Evolutionary conservation across 1,140 invertebrate genomes (phyloP).

Genomic region (Orchestia grillus): DNA sequence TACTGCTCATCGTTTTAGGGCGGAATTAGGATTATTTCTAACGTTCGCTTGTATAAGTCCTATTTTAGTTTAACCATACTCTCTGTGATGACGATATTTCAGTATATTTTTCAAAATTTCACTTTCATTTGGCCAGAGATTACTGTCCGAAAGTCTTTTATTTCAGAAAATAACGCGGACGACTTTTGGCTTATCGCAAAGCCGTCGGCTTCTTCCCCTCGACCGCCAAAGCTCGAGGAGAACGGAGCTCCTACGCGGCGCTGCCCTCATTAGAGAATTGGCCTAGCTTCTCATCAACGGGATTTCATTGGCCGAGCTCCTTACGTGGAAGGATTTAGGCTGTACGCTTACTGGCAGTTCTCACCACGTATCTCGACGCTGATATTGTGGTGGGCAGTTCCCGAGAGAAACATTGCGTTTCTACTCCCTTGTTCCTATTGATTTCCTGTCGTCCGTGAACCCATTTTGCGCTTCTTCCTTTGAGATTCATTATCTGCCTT

Average conservation of each 20-base stretch:
- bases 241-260: background rate
- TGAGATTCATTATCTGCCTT: conserved; percentile 26
- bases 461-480: background rate
- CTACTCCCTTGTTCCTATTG: background rate
- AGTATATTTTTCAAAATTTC: background rate
- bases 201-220: background rate
- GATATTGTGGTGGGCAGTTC: background rate
- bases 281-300: background rate
- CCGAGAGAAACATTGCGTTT: background rate
- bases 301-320: background rate
- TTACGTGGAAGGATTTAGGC: background rate
- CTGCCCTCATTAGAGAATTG: background rate
- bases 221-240: background rate
- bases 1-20: background rate
- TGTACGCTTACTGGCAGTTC: background rate
- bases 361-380: background rate
- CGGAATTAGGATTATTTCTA: too few species aligned
- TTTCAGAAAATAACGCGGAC: background rate
- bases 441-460: background rate
- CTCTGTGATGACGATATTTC: background rate
- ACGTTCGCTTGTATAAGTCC: background rate
- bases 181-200: background rate
- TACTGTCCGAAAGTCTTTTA: background rate
- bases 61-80: background rate
- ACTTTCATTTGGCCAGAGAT: background rate